Evolutionary conservation across 1,140 invertebrate genomes (phyloP), one percentile per base, ranked within the genome.

Genomic region (Eufriesea mexicana): DNA sequence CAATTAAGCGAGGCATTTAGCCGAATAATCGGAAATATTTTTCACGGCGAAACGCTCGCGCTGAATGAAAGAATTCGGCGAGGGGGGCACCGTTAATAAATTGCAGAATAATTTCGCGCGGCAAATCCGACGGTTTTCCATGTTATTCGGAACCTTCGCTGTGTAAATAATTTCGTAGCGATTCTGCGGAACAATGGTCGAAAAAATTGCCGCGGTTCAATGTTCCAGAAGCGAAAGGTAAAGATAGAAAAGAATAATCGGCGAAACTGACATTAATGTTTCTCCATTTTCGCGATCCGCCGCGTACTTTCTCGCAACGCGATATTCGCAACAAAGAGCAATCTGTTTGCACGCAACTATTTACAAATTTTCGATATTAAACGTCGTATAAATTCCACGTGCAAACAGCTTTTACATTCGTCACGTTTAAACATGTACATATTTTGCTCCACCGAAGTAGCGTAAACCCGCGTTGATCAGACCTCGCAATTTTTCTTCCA

Each of bases 21-120:
- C 45, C 23, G 51, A 55, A 70, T 25, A 70, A 70, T 59, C n/a
- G 10, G 42, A 35, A 79, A 70, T 79, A 68, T 18, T 59, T 62
- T 47, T 28, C 49, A 12, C 42, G 0, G 14, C 2, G n/a, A 35
- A 79, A 70, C 20, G 42, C 20, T 49, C 7, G 18, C 51, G 18
- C 49, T n/a, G 18, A 79, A 59, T 57, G 35, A 51, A 45, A 78
- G 51, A 70, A 78, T 78, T 68, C 10, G 42, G 1, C 28, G 10
- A 1, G 64, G 12, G 2, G 8, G 49, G 10, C 6, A 23, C 35
- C 12, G 18, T 20, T 70, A 78, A 78, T 57, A 35, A 49, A 70
- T 70, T 49, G 51, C 18, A 20, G 35, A 78, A 68, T 78, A 55
- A 78, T 57, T 77, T 55, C 18, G 6, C 42, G 10, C 12, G 62